A percentile compares a stretch with the other conserved stretches of the same genome.
Evolutionary conservation across 1,140 invertebrate species (phyloP).

Genomic region (Drosophila yakuba): DNA sequence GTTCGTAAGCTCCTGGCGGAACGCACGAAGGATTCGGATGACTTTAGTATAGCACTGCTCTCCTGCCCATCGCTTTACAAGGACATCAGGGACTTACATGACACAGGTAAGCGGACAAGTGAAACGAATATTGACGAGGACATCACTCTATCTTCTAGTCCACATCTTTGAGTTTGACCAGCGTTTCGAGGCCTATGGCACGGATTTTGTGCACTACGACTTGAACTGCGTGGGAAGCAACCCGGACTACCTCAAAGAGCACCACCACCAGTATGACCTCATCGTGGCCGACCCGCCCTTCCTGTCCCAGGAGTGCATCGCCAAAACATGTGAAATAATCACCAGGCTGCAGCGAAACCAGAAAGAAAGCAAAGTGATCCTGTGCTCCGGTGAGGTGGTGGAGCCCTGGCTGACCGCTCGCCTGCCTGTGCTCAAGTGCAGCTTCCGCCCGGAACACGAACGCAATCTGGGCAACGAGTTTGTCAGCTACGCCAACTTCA

Average conservation of each 20-base stretch:
- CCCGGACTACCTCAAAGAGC: conserved; percentile 87
- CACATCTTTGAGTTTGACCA: conserved; percentile 92
- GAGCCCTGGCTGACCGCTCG: conserved; percentile 88
- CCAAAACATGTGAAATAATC: conserved; percentile 92
- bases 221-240: conserved; percentile 90
- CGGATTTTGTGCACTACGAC: conserved; percentile 95
- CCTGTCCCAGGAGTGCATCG: conserved; percentile 95
- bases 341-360: conserved; percentile 89
- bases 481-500: conserved; percentile 94
- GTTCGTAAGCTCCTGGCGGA: conserved; percentile 81
- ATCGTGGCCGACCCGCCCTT: conserved; percentile 98
- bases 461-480: conserved; percentile 97
- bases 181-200: conserved; percentile 91
- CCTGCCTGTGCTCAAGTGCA: conserved; percentile 88
- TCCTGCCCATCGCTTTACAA: conserved; percentile 95
- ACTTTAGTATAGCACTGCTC: conserved; percentile 91
- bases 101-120: conserved; percentile 34
- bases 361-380: conserved; percentile 88
- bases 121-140: background rate
- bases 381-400: conserved; percentile 96
- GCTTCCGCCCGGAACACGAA: conserved; percentile 92
- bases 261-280: conserved; percentile 90
- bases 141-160: conserved; percentile 86
- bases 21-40: conserved; percentile 51
- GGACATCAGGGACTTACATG: conserved; percentile 86